Evolutionary conservation across 1,140 invertebrate species (phyloP).

Genomic region (Thaumetopoea pityocampa): DNA sequence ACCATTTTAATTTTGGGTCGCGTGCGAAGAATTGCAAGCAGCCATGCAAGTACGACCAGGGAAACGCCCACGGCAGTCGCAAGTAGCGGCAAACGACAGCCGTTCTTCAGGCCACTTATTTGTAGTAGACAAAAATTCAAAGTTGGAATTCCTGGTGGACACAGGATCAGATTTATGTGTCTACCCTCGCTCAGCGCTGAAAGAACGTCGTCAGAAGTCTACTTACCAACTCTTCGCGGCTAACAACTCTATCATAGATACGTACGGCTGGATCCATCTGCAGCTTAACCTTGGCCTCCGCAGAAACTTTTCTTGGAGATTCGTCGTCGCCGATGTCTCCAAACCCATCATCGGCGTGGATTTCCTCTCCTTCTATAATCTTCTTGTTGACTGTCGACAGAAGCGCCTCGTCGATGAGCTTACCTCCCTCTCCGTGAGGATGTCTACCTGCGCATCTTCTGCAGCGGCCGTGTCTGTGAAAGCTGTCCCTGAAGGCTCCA

Average conservation of each 20-base stretch:
- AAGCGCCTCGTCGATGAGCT: neutral
- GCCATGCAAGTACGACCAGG: neutral
- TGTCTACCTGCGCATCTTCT: neutral
- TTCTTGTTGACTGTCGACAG: neutral
- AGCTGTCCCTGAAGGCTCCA: neutral
- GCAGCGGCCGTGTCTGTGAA: neutral
- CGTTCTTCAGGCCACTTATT: neutral
- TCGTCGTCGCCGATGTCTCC: neutral
- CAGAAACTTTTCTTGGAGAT: neutral
- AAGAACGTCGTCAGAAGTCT: neutral
- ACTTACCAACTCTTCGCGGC: neutral
- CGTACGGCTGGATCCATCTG: neutral
- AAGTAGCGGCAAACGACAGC: constrained; percentile 1
- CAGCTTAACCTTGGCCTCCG: neutral
- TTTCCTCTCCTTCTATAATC: neutral
- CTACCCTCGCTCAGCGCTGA: neutral
- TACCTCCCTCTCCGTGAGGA: neutral
- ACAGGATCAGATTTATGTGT: constrained; percentile 1
- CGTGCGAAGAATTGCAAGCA: neutral
- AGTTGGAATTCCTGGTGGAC: neutral
- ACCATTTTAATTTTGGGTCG: neutral
- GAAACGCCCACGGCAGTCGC: neutral
- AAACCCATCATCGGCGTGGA: neutral
- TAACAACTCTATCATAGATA: neutral
- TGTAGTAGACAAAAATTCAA: neutral